Evolutionary conservation across 1,140 invertebrate species (phyloP), one percentile per base, ranked within the genome.

Genomic region (Augochlora pura): DNA sequence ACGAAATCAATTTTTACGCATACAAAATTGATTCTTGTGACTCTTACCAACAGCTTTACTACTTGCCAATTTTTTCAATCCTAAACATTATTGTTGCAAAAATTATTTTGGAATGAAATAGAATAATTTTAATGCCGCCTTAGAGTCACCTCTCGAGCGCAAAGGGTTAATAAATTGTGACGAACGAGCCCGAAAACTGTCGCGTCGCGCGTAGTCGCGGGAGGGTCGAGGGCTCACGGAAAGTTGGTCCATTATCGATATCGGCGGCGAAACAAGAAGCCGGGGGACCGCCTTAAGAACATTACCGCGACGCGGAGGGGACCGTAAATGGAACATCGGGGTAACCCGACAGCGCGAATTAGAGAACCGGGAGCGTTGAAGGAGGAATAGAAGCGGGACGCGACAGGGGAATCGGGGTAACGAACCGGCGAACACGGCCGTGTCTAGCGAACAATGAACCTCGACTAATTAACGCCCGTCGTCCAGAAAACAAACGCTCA

Each of bases 391-490:
- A 63, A 9, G 21, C 6, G 25, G 27, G 16, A 21, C 39, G 64
- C 16, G n/a, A 23, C 2, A 18, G 23, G 1, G 1, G 16, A 46
- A 25, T 38, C n/a, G 2, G 14, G 39, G 14, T 23, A 66, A 39
- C 38, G 39, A 66, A 66, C 38, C 6, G 10, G 3, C 3, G 23
- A 38, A 9, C 63, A 52, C 21, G 21, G 8, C 54, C 21, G 18
- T 57, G 8, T n/a, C 54, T 21, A n/a, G 38, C 38, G 39, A 25
- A 66, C 64, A 46, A 66, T 42, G 64, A n/a, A 23, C 42, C 25
- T 66, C 64, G 25, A 66, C 64, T 66, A 66, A 66, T 66, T 66
- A 66, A 66, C 64, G n/a, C n/a, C 42, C 23, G n/a, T 12, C 57
- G n/a, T 12, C 57, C 10, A 39, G 38, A 25, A 66, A 39, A n/a